Base-by-base conservation (phyloP, 2,797 vertebrate genomes). In the Manis javanica region DNA sequence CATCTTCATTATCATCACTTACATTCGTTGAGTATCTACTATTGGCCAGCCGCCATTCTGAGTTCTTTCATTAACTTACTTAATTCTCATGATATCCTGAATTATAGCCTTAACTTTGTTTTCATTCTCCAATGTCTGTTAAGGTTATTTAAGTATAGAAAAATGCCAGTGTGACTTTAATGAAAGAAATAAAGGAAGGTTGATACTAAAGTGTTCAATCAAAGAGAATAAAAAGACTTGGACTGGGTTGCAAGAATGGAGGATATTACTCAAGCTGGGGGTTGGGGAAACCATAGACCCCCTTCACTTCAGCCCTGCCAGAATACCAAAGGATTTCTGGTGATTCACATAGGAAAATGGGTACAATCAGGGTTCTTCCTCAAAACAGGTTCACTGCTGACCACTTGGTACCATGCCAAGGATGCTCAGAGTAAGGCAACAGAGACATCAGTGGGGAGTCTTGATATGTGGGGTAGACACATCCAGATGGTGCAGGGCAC, bases 221-320 rank as follows among this genome's bases (percentile, higher is more conserved):
- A 59, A 90, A 61, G 66, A 88, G 10, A 74, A 66, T 46, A 7
- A 42, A 37, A 77, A 78, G 26, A 78, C 15, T 3, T 74, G 23
- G 7, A 37, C 12, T 19, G 34, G 2, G 4, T 26, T 46, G 14
- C 49, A 87, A 11, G 15, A 85, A 81, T 15, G 16, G 31, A 71
- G 37, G 34, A 2, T 3, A 53, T 57, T 79, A 7, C 46, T 63
- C 29, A 4, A 87, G 0, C 23, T 51, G 19, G 23, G 18, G 29
- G 3, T 13, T n/a, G 21, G 14, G 10, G 6, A 2, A 87, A 1
- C 55, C 0, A 19, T 18, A 29, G 29, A 18, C 6, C 21, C 26
- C 37, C 21, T 75, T 81, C 3, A 55, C 29, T 69, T 59, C 24
- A 39, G 9, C 49, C 18, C 31, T 87, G 11, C 21, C 23, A 59